Evolutionary conservation across 2,113 vertebrate genomes (phyloP).

Genomic region (Pungitius pungitius): DNA sequence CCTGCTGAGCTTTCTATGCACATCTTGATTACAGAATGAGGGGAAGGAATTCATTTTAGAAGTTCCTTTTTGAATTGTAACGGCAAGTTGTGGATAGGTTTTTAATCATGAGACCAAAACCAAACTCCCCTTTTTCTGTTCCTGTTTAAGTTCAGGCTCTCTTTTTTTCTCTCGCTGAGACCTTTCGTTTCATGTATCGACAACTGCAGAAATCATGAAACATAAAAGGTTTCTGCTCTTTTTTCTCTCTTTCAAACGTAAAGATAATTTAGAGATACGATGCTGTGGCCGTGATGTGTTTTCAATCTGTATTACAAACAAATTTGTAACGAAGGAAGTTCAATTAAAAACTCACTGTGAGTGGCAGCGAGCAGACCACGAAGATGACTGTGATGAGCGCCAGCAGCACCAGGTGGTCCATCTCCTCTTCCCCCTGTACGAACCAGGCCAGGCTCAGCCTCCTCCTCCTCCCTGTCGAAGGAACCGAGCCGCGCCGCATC

Average conservation of each 20-base stretch:
- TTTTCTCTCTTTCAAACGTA: not conserved
- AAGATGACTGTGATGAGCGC: conserved; percentile 88
- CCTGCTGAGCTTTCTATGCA: conserved; percentile 14
- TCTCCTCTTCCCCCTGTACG: conserved; percentile 83
- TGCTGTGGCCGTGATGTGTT: not conserved
- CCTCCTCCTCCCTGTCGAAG: conserved; percentile 66
- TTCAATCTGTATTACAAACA: not conserved
- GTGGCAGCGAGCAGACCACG: conserved; percentile 87
- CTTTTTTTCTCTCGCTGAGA: not conserved
- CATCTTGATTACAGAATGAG: conserved; percentile 20
- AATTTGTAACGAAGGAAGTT: not conserved
- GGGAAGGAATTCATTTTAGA: conserved; percentile 13
- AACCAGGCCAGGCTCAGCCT: conserved; percentile 77
- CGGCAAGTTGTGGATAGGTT: not conserved
- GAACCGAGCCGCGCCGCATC: conserved; percentile 76
- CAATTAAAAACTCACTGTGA: conserved; percentile 84
- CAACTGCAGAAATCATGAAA: conserved; percentile 2
- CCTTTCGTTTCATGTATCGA: not conserved
- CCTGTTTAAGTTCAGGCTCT: not conserved
- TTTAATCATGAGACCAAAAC: not conserved
- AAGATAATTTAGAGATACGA: not conserved
- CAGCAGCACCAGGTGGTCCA: conserved; percentile 88
- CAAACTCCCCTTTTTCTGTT: not conserved
- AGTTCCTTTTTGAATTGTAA: conserved; percentile 3
- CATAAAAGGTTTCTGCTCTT: conserved; percentile 5